These are phyloP conservation scores for Sphaeramia orbicularis DNA, from an alignment of 2,797 vertebrate genomes.

Conservation along the genomic window DNA sequence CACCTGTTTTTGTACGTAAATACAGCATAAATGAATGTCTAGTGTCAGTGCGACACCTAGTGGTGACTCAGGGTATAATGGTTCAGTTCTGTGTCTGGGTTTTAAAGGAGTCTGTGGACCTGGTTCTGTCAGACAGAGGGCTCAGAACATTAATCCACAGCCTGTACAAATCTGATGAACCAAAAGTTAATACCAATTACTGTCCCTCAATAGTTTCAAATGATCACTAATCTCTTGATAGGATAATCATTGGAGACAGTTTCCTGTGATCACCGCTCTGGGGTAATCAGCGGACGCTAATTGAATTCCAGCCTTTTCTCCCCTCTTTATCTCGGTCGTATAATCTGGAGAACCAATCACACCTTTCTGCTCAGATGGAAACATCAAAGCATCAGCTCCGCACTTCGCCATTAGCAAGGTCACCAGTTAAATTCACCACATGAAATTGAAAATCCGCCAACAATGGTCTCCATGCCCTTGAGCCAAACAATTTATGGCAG, in stretches of 20 bases:
- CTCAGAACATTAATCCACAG: too few relatives aligned
- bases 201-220: conserved; percentile 27
- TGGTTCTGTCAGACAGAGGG: too few relatives aligned
- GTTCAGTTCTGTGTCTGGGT: too few relatives aligned
- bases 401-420: conserved; percentile 4
- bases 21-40: too few relatives aligned
- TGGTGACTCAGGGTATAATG: too few relatives aligned
- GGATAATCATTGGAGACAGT: conserved; percentile 39
- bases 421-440: not conserved
- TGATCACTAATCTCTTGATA: conserved; percentile 36
- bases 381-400: not conserved
- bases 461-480: conserved; percentile 7
- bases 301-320: conserved; percentile 12
- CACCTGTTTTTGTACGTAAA: too few relatives aligned
- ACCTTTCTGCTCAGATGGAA: not conserved
- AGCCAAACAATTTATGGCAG: conserved; percentile 31
- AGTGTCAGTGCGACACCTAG: too few relatives aligned
- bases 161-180: conserved; percentile 1
- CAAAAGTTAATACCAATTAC: conserved; percentile 19
- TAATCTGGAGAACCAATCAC: not conserved
- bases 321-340: not conserved
- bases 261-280: conserved; percentile 12
- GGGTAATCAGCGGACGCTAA: conserved; percentile 30
- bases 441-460: conserved; percentile 2
- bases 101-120: too few relatives aligned